phyloP scores from a whole-genome alignment of 2,113 vertebrate species.

The Hippocampus abdominalis region DNA sequence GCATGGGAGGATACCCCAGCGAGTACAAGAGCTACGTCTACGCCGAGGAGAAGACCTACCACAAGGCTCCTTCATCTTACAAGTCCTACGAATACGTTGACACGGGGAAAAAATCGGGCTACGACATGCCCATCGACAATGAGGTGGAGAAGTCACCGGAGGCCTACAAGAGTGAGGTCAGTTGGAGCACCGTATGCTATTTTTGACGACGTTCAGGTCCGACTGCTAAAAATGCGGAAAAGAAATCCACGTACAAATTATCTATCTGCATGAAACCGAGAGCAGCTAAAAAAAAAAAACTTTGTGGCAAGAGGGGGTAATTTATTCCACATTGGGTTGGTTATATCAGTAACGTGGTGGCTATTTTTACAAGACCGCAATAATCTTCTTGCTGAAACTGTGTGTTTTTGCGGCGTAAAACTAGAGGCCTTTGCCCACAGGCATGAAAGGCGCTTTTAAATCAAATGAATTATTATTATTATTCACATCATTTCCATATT shows the following conservation, averaged over 20 bases:
- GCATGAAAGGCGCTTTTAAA: too few relatives aligned
- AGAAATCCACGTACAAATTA: neutral
- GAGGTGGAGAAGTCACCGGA: slow-evolving; percentile 69
- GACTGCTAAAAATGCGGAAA: neutral
- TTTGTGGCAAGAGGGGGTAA: neutral
- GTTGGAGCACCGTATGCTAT: neutral
- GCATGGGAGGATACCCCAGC: slow-evolving; percentile 55
- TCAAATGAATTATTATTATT: too few relatives aligned
- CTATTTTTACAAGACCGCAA: neutral
- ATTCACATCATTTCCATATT: too few relatives aligned
- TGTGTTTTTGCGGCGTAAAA: neutral
- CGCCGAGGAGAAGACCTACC: slow-evolving; percentile 61
- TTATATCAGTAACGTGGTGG: neutral
- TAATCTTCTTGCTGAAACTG: neutral
- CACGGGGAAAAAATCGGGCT: slow-evolving; percentile 56
- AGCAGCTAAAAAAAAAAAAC: neutral
- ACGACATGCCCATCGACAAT: slow-evolving; percentile 49
- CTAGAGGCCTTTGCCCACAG: neutral
- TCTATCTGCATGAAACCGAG: neutral
- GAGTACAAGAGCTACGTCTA: slow-evolving; percentile 70
- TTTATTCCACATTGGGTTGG: neutral
- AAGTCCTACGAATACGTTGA: slow-evolving; percentile 64
- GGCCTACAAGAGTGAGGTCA: slow-evolving; percentile 64
- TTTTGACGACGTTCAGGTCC: neutral
- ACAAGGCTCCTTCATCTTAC: slow-evolving; percentile 63